Percentiles rank a stretch among this genome's conserved stretches.
These are phyloP conservation scores for Gallinago media DNA, from an alignment of 2,113 vertebrate species.

Conservation along the genomic window DNA sequence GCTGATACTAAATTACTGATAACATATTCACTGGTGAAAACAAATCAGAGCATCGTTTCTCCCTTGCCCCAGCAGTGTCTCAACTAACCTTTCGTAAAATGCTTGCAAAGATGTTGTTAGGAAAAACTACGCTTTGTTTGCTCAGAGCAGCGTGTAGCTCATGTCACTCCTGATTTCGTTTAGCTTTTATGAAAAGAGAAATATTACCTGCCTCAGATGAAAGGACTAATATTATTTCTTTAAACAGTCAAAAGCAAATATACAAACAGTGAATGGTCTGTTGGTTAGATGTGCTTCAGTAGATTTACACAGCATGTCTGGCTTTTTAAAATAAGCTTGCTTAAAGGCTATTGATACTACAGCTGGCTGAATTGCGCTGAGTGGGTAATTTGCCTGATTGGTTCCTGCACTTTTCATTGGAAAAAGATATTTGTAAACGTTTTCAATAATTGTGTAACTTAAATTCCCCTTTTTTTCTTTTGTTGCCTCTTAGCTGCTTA, in stretches of 20 bases:
- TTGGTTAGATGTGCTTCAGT: background rate
- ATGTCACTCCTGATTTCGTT: constrained; percentile 17
- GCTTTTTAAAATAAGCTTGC: background rate
- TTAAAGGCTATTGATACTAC: background rate
- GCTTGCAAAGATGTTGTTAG: background rate
- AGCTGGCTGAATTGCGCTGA: background rate
- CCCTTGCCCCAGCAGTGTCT: background rate
- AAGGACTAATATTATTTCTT: constrained; percentile 37
- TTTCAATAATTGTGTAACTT: background rate
- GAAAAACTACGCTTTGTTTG: constrained; percentile 47
- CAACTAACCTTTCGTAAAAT: background rate
- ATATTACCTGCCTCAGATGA: constrained; percentile 18
- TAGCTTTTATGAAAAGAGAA: constrained; percentile 36
- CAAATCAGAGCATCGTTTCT: background rate
- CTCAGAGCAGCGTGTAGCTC: constrained; percentile 3
- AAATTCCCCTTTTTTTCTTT: background rate
- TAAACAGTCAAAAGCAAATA: constrained; percentile 64
- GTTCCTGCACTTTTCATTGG: background rate
- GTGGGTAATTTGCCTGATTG: background rate
- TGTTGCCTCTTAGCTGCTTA: background rate
- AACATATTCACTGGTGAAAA: background rate
- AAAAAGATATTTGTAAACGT: background rate
- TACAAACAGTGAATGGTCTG: background rate
- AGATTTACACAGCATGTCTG: constrained; percentile 14
- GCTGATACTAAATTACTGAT: background rate